Evolutionary conservation across 1,140 invertebrate species (phyloP), one percentile per base, ranked within the genome.

Genomic region (Musca vetustissima): DNA sequence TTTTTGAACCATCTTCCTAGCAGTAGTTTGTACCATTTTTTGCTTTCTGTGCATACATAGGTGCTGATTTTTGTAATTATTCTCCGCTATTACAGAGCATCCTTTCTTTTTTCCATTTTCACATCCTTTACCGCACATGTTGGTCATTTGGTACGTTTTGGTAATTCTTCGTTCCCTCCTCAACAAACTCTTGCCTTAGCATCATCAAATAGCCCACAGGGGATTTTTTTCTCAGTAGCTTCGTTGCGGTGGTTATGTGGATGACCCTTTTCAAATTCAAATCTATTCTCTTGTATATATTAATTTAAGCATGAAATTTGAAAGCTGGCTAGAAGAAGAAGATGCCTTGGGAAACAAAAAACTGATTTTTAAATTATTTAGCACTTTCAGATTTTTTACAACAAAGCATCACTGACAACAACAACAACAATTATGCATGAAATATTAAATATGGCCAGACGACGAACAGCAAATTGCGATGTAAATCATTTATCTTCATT

Each of bases 401-500:
- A 43, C 36, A 43, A 43, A 28, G 28, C 36, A 6, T 7, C 28
- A 43, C 1, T 11, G 13, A 43, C 13, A 43, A 43, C n/a, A n/a
- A n/a, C n/a, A n/a, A n/a, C n/a, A n/a, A n/a, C n/a, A n/a, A 43
- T 8, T 43, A 43, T 43, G 36, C 36, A 43, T 43, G 36, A 43
- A 43, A 43, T 43, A 43, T 43, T 43, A 43, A n/a, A 43, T 43
- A 43, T 43, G 36, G 13, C 36, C 36, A 43, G 36, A 7, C 36
- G 11, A 11, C 4, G 6, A 43, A 43, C 36, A 43, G 6, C 36
- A 61, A 61, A 61, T 43, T 32, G 28, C 47, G 48, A 49, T 65
- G 17, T 65, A 49, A 65, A 65, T 65, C 64, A 65, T 65, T 65
- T 65, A 48, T 65, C 64, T 65, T 65, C 64, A 66, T 66, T 36